These are phyloP conservation scores for Digitonthophagus gazella DNA, from an alignment of 2,888 invertebrate species.

Conservation along the genomic window DNA sequence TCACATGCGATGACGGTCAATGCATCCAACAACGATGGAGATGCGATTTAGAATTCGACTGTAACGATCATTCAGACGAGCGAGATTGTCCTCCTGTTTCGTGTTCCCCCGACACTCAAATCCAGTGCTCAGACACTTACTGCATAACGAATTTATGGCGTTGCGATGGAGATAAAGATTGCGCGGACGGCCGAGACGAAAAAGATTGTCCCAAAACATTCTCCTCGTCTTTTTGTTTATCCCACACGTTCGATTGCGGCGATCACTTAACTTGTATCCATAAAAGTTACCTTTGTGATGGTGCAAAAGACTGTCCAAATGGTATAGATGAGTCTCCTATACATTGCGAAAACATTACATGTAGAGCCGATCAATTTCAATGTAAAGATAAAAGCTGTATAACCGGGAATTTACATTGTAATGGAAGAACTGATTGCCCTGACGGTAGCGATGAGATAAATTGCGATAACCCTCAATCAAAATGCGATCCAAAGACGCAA, in stretches of 20 bases:
- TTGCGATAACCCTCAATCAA: constrained; percentile 66
- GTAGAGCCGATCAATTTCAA: constrained; percentile 83
- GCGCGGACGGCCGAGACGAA: constrained; percentile 82
- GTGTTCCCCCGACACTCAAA: constrained; percentile 70
- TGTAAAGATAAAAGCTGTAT: constrained; percentile 80
- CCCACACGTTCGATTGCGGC: constrained; percentile 74
- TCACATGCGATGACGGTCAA: constrained; percentile 86
- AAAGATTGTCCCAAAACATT: constrained; percentile 62
- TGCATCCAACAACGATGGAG: constrained; percentile 86
- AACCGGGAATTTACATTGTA: constrained; percentile 77
- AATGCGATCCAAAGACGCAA: constrained; percentile 74
- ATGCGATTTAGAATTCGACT: constrained; percentile 85
- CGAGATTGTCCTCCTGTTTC: constrained; percentile 68
- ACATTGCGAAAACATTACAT: constrained; percentile 71
- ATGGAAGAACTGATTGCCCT: constrained; percentile 75
- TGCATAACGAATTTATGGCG: constrained; percentile 80
- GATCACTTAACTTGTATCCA: constrained; percentile 81
- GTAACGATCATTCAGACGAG: constrained; percentile 83
- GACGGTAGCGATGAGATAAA: constrained; percentile 85
- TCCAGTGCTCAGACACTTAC: constrained; percentile 70
- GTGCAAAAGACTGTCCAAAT: constrained; percentile 78
- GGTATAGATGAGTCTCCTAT: constrained; percentile 74
- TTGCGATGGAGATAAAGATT: constrained; percentile 87
- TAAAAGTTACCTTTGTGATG: constrained; percentile 81
- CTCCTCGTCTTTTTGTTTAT: constrained; percentile 62